phyloP scores from a whole-genome alignment of 2,888 invertebrate species.

The Neoscelio sp. region DNA sequence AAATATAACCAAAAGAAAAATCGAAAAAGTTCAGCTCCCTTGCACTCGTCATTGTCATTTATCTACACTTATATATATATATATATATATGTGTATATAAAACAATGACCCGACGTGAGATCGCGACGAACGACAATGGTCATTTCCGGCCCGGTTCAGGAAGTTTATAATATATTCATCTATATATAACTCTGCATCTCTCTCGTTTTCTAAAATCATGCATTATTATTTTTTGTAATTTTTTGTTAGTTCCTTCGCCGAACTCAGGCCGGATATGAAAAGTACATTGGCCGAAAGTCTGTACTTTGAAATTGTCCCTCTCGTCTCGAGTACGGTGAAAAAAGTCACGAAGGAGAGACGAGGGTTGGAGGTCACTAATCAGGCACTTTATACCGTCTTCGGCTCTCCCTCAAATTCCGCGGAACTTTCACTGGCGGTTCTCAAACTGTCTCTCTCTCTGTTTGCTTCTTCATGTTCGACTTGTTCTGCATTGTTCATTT shows the following conservation, averaged over 20 bases:
- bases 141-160: background rate
- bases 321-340: conserved; percentile 36
- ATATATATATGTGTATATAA: conserved; percentile 45
- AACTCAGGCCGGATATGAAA: conserved; percentile 20
- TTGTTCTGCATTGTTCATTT: conserved; percentile 11
- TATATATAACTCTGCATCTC: too few species aligned
- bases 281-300: conserved; percentile 51
- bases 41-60: conserved; percentile 15
- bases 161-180: too few species aligned
- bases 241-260: background rate
- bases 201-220: background rate
- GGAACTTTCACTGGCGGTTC: conserved; percentile 50
- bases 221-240: background rate
- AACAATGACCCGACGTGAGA: conserved; percentile 45
- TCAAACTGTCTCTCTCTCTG: conserved; percentile 37
- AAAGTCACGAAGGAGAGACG: conserved; percentile 71
- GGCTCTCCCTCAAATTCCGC: conserved; percentile 70
- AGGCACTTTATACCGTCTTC: conserved; percentile 82
- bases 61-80: too few species aligned
- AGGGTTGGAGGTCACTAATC: conserved; percentile 80
- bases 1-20: background rate
- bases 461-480: conserved; percentile 24
- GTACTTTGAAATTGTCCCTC: conserved; percentile 29
- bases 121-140: conserved; percentile 20
- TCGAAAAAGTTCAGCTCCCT: background rate